These are phyloP conservation scores for Zeus faber DNA, from an alignment of 2,113 vertebrate species.

Conservation along the genomic window DNA sequence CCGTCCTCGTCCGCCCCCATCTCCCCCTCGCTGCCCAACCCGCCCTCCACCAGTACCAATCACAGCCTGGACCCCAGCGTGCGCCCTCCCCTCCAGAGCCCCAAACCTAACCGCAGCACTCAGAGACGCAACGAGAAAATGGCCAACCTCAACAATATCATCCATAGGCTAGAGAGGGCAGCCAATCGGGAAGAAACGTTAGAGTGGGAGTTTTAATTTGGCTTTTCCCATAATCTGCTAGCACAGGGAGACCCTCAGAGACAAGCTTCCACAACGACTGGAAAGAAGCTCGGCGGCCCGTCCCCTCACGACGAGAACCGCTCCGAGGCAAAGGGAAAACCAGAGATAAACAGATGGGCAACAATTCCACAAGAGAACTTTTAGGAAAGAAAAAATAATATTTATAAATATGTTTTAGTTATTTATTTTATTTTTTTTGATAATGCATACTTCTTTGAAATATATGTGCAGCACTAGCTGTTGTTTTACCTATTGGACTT, in stretches of 20 bases:
- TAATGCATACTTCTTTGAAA: slow-evolving; percentile 95
- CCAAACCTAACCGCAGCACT: slow-evolving; percentile 85
- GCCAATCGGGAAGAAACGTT: slow-evolving; percentile 93
- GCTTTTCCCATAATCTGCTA: slow-evolving; percentile 23
- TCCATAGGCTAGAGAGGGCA: slow-evolving; percentile 92
- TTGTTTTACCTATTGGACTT: slow-evolving; percentile 90
- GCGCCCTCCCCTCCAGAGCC: slow-evolving; percentile 68
- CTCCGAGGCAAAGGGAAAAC: slow-evolving; percentile 33
- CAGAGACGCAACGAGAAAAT: slow-evolving; percentile 97
- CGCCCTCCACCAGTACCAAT: slow-evolving; percentile 60
- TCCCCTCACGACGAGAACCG: slow-evolving; percentile 36
- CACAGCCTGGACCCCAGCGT: slow-evolving; percentile 71
- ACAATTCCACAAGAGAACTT: slow-evolving; percentile 74
- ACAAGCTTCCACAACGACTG: slow-evolving; percentile 40
- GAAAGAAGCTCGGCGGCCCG: slow-evolving; percentile 44
- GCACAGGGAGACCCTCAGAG: slow-evolving; percentile 35
- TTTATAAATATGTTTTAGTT: slow-evolving; percentile 96
- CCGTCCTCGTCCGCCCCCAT: slow-evolving; percentile 90
- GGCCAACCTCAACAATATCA: slow-evolving; percentile 99
- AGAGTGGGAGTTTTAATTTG: slow-evolving; percentile 94
- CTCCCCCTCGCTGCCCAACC: slow-evolving; percentile 80
- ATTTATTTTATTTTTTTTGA: slow-evolving; percentile 97
- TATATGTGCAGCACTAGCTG: slow-evolving; percentile 94
- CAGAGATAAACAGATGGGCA: slow-evolving; percentile 41
- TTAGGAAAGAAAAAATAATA: slow-evolving; percentile 82